Evolutionary conservation across 2,113 vertebrate genomes (phyloP), one percentile per base, ranked within the genome.

Genomic region (Percina caprodes): DNA sequence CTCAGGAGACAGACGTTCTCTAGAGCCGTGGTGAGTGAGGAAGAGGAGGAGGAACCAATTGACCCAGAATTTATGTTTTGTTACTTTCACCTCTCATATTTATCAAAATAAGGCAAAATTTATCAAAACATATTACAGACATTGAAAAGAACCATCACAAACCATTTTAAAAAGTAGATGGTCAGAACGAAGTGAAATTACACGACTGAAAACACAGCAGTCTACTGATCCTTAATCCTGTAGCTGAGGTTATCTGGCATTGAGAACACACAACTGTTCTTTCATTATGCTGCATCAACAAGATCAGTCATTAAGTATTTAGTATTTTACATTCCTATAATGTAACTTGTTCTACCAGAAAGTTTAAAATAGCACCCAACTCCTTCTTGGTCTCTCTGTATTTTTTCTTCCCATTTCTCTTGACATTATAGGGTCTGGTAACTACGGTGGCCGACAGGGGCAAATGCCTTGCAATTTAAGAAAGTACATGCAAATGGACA

Each of bases 321-420:
- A 66, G 3, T 15, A 10, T 2, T 21, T 65, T 15, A 10, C 33
- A 72, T 18, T 55, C 13, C 45, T 24, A 55, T 61, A 24, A 56
- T 62, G 14, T 77, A 33, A 16, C n/a, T 6, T 6, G 7, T 42
- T 63, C 42, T 18, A 33, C 56, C 8, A 51, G 23, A 72, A 39
- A 55, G 45, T 73, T 80, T 79, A 79, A 84, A 89, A 81, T 33
- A 69, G 42, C 33, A 46, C 8, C 39, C 1, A 7, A 42, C 49
- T 73, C 51, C 52, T 18, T 58, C 49, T 61, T 18, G 0, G n/a
- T 59, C 15, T 55, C 19, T 39, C 48, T 61, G 59, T 42, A 23
- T 66, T 21, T 67, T 63, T 42, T 33, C 21, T 66, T 42, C 14
- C 66, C 60, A 58, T 69, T 61, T 85, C 72, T 56, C 82, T 24